These are phyloP conservation scores for Mythimna vitellina DNA, from an alignment of 2,888 invertebrate species.

Conservation along the genomic window DNA sequence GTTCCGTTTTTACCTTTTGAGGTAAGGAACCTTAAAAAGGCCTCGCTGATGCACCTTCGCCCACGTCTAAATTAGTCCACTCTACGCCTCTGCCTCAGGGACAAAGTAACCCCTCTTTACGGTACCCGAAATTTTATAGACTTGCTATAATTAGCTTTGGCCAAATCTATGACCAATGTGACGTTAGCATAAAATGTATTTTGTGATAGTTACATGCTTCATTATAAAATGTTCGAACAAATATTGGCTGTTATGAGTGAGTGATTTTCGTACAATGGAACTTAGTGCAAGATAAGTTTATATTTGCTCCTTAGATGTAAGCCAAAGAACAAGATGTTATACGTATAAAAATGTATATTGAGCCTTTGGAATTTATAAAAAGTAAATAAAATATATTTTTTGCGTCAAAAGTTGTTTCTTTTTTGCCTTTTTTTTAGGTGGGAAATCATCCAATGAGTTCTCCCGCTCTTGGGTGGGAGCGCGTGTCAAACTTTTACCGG, in stretches of 20 bases:
- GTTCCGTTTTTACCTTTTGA: no score
- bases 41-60: no score
- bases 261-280: slow-evolving; percentile 62
- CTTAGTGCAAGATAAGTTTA: slow-evolving; percentile 56
- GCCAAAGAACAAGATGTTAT: slow-evolving; percentile 64
- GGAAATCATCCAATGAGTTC: no score
- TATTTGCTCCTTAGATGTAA: slow-evolving; percentile 64
- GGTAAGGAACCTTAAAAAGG: no score
- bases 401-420: slow-evolving; percentile 21
- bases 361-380: slow-evolving; percentile 52
- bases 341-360: slow-evolving; percentile 41
- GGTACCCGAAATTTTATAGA: background rate
- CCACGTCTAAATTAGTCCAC: no score
- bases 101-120: no score
- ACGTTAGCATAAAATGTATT: slow-evolving; percentile 27
- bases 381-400: slow-evolving; percentile 56
- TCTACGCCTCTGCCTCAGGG: no score
- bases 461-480: no score
- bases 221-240: slow-evolving; percentile 47
- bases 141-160: background rate
- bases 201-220: slow-evolving; percentile 56
- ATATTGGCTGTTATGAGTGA: slow-evolving; percentile 63
- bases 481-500: no score
- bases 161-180: slow-evolving; percentile 16
- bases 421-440: background rate